Evolutionary conservation across 2,113 vertebrate species (phyloP).

Genomic region (Sclerurus mexicanus): DNA sequence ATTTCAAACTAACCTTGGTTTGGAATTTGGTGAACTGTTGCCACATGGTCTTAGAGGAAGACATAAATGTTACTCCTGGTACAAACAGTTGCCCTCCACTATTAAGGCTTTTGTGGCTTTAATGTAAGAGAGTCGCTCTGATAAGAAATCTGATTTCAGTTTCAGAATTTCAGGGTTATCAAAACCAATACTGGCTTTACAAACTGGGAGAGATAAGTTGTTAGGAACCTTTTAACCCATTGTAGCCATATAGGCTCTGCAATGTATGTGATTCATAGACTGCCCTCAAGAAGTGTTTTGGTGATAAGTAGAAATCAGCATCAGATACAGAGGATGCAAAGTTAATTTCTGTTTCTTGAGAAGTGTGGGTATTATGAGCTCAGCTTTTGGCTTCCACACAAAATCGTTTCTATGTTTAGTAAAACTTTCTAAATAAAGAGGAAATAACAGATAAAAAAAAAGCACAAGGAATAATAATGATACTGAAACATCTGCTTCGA

Average conservation of each 20-base stretch:
- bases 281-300: background rate
- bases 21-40: background rate
- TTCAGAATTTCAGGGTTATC: background rate
- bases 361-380: background rate
- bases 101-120: background rate
- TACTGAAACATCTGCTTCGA: background rate
- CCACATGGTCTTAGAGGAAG: background rate
- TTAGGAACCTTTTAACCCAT: background rate
- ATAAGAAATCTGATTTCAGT: background rate
- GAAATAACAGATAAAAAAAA: background rate
- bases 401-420: background rate
- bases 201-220: background rate
- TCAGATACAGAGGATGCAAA: background rate
- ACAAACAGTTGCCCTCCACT: background rate
- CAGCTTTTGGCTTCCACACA: background rate
- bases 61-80: background rate
- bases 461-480: background rate
- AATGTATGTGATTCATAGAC: background rate
- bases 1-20: background rate
- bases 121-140: background rate
- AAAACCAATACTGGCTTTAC: background rate
- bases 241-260: background rate
- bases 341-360: background rate
- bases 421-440: background rate
- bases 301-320: background rate